phyloP scores from a whole-genome alignment of 2,888 invertebrate genomes.

The Camponotus fellah region DNA sequence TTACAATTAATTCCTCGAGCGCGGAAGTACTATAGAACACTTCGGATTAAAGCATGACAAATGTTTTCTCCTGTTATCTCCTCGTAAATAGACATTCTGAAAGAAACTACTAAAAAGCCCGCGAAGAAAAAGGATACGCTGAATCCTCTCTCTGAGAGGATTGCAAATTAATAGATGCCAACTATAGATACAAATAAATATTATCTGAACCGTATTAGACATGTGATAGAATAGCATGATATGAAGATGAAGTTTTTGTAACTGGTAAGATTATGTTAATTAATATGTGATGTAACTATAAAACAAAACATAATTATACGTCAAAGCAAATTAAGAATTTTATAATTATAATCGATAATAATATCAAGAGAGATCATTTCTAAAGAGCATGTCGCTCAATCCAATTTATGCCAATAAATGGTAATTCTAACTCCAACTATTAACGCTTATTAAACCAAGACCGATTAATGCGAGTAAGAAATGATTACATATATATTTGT shows the following conservation, averaged over 20 bases:
- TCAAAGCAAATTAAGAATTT: constrained; percentile 9
- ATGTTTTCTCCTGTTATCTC: constrained; percentile 4
- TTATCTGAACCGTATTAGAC: background rate
- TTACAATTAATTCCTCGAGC: constrained; percentile 66
- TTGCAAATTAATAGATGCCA: background rate
- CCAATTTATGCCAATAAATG: background rate
- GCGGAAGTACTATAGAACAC: constrained; percentile 27
- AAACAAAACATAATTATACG: background rate
- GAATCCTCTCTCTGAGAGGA: background rate
- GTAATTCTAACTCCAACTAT: constrained; percentile 4
- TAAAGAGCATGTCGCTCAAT: background rate
- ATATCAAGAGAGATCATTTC: background rate
- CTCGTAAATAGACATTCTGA: background rate
- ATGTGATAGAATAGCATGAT: background rate
- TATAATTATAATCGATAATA: background rate
- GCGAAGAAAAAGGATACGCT: background rate
- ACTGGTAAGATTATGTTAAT: background rate
- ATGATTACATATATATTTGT: background rate
- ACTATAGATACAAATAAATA: background rate
- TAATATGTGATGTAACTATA: background rate
- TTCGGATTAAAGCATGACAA: constrained; percentile 42
- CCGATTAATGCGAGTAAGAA: constrained; percentile 7
- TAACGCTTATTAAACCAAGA: constrained; percentile 2
- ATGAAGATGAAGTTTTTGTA: background rate
- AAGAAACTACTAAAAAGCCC: background rate